Evolutionary conservation across 2,797 vertebrate genomes (phyloP).

Genomic region (Rhynchotus rufescens): DNA sequence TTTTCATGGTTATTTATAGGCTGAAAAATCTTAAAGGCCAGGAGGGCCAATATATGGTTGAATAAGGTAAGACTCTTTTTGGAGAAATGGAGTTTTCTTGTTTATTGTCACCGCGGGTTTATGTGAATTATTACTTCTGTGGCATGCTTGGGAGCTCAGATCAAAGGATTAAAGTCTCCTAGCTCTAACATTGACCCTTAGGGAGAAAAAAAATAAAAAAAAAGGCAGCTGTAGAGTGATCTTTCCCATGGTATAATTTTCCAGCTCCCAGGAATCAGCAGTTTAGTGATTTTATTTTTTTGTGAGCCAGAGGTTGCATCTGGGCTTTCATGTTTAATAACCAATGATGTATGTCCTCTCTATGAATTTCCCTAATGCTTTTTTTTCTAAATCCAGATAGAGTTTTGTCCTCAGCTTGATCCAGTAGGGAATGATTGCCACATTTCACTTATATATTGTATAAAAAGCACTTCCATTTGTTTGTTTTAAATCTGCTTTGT

Average conservation of each 20-base stretch:
- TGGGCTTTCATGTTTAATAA: slow-evolving; percentile 54
- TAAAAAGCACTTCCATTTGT: background rate
- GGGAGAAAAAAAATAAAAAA: slow-evolving; percentile 37
- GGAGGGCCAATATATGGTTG: background rate
- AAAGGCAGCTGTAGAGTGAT: slow-evolving; percentile 29
- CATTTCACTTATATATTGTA: slow-evolving; percentile 16
- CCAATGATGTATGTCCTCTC: slow-evolving; percentile 23
- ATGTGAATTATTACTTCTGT: slow-evolving; percentile 42
- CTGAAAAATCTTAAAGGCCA: background rate
- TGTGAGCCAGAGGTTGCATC: slow-evolving; percentile 40
- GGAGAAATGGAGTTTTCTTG: background rate
- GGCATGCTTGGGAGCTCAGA: slow-evolving; percentile 46
- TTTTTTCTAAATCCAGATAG: slow-evolving; percentile 30
- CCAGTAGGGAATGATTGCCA: background rate
- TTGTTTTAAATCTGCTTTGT: background rate
- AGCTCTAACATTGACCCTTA: slow-evolving; percentile 43
- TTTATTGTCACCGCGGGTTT: slow-evolving; percentile 42
- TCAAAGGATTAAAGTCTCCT: slow-evolving; percentile 53
- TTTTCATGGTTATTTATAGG: background rate
- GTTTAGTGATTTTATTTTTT: background rate
- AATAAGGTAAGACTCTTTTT: slow-evolving; percentile 8
- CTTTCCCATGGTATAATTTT: slow-evolving; percentile 54
- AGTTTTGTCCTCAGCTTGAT: slow-evolving; percentile 28
- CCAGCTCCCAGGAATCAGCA: slow-evolving; percentile 42
- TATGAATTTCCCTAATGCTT: slow-evolving; percentile 30